phyloP scores from a whole-genome alignment of 2,797 vertebrate species.

The Hephaestus fuliginosus region DNA sequence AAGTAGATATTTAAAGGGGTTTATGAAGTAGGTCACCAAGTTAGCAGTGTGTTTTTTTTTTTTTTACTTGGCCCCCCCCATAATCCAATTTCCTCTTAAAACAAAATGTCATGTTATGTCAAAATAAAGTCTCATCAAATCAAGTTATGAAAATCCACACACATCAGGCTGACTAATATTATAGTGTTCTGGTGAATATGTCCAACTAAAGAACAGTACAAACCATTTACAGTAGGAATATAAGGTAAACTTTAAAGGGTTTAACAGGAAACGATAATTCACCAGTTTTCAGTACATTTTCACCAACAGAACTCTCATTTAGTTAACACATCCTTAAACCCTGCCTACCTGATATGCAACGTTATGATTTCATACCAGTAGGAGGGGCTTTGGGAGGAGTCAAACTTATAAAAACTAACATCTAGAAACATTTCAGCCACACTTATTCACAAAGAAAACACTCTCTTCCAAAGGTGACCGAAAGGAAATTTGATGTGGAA shows the following conservation, averaged over 20 bases:
- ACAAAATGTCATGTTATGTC: background rate
- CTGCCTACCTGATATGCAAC: slow-evolving; percentile 46
- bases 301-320: slow-evolving; percentile 11
- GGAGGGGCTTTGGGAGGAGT: slow-evolving; percentile 76
- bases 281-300: background rate
- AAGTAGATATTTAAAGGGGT: background rate
- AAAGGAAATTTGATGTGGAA: background rate
- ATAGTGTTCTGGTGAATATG: background rate
- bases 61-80: slow-evolving; percentile 2
- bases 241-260: background rate
- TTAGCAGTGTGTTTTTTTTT: slow-evolving; percentile 7
- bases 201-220: background rate
- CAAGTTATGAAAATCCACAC: background rate
- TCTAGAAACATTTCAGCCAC: slow-evolving; percentile 28
- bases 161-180: background rate
- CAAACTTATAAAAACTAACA: slow-evolving; percentile 52
- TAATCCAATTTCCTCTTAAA: slow-evolving; percentile 53
- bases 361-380: slow-evolving; percentile 39
- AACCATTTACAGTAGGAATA: background rate
- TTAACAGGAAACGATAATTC: background rate
- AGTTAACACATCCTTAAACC: slow-evolving; percentile 18
- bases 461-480: slow-evolving; percentile 8
- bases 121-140: slow-evolving; percentile 14
- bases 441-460: slow-evolving; percentile 36
- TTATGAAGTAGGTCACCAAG: background rate